Evolutionary conservation across 2,888 invertebrate species (phyloP), one percentile per base, ranked within the genome.

Genomic region (Drosophila pseudotakahashii): DNA sequence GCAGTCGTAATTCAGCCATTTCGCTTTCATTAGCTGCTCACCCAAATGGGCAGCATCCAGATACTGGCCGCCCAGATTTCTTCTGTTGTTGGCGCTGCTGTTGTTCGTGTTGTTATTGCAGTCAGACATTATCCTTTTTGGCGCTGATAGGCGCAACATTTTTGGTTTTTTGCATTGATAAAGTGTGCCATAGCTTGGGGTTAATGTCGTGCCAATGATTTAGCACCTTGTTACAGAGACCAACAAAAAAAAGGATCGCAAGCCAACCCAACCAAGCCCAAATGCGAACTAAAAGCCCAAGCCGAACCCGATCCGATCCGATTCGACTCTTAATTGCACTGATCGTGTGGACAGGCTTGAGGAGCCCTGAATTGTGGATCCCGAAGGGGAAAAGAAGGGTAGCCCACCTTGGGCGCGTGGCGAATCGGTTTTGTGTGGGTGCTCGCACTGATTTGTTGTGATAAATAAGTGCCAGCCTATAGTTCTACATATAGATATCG

Each of bases 191-290:
- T 90, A 88, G 84, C 88, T 90, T 91, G 86, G 91, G 90, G 91
- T 90, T 90, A 90, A 89, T 90, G 90, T 91, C 91, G 88, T 75
- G 78, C 89, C 90, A 90, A 90, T 90, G 90, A 90, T 90, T 90
- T 91, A 91, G 89, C 89, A 91, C 89, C 91, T 91, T 89, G 90
- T 90, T 90, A 90, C 88, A 84, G 75, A 55, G 53, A 61, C 61
- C 41, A 45, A 45, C 26, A 19, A 11, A 34, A n/a, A 32, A 61
- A 34, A 36, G 63, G 50, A 61, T 50, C 36, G 11, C 50, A 23
- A 19, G 50, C 45, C 26, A 16, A n/a, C 23, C 42, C 26, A 44
- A 23, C 36, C 39, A 47, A 39, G 14, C 41, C 19, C 44, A 45
- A 39, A 10, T 44, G 44, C 44, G 36, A 73, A 54, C 55, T 53